Evolutionary conservation across 2,888 invertebrate species (phyloP).

Genomic region (Clistopyga incitator): DNA sequence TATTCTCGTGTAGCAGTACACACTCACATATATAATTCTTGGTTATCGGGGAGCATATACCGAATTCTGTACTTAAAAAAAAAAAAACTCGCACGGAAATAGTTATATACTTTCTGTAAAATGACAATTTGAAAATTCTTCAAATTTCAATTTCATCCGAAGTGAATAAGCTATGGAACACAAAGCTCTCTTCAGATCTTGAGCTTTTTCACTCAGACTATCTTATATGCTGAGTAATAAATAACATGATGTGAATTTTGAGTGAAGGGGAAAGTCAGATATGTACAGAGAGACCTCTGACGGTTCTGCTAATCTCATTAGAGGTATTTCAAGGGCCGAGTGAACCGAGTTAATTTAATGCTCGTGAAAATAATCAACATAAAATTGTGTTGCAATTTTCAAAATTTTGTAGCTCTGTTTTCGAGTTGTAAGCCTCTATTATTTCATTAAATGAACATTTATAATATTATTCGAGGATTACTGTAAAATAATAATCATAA

Average conservation of each 20-base stretch:
- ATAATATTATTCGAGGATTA: no score
- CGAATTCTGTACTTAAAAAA: slow-evolving; percentile 1
- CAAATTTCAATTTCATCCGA: neutral
- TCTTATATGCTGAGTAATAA: neutral
- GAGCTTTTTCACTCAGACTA: neutral
- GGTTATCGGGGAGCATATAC: slow-evolving; percentile 5
- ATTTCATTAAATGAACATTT: no score
- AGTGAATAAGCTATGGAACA: neutral
- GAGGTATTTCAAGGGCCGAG: neutral
- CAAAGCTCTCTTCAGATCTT: slow-evolving; percentile 13
- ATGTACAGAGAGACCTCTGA: slow-evolving; percentile 9
- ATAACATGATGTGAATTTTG: neutral
- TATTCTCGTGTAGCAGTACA: slow-evolving; percentile 32
- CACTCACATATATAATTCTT: slow-evolving; percentile 19
- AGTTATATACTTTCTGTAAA: neutral
- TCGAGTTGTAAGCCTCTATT: no score
- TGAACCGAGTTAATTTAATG: no score
- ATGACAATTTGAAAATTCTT: slow-evolving; percentile 2
- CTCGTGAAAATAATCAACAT: no score
- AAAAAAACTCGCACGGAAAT: neutral
- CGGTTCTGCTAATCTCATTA: neutral
- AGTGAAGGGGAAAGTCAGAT: slow-evolving; percentile 5
- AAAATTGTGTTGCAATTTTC: no score
- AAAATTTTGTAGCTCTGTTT: no score
- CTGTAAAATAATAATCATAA: no score